Conservation (phyloP, 2,888 invertebrate genomes). For the Mythimna impura region DNA sequence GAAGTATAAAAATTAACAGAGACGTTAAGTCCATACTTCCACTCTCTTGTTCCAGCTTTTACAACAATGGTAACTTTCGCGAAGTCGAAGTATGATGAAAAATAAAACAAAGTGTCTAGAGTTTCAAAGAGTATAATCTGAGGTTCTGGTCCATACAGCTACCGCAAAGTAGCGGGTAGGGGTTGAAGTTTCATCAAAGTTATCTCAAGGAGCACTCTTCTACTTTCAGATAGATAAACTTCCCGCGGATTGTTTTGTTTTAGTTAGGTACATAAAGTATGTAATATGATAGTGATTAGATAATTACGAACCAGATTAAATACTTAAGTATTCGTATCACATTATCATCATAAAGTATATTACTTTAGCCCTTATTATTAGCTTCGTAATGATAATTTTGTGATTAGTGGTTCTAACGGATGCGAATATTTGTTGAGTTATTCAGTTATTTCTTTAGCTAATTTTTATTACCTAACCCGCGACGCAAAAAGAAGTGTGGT, state of each 20-base stretch:
- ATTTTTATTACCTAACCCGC: neutral
- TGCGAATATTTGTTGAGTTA: neutral
- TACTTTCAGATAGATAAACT: constrained; percentile 18
- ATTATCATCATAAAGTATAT: neutral
- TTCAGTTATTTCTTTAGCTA: neutral
- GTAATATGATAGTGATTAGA: neutral
- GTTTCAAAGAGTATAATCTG: constrained; percentile 31
- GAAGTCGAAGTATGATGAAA: constrained; percentile 28
- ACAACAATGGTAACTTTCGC: constrained; percentile 6
- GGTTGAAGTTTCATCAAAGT: constrained; percentile 40
- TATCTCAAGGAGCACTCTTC: constrained; percentile 36
- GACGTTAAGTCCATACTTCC: neutral
- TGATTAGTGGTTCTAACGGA: neutral
- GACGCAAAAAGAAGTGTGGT: neutral
- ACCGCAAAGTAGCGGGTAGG: neutral
- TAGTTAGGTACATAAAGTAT: neutral
- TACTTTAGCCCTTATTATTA: neutral
- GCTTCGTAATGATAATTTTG: neutral
- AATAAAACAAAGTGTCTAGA: constrained; percentile 39
- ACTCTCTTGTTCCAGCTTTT: constrained; percentile 10
- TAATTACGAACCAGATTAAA: neutral
- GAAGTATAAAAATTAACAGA: neutral
- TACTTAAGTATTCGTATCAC: neutral
- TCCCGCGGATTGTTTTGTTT: constrained; percentile 12
- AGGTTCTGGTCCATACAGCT: constrained; percentile 9